Evolutionary conservation across 2,113 vertebrate genomes (phyloP).

Genomic region (Cavia aperea): DNA sequence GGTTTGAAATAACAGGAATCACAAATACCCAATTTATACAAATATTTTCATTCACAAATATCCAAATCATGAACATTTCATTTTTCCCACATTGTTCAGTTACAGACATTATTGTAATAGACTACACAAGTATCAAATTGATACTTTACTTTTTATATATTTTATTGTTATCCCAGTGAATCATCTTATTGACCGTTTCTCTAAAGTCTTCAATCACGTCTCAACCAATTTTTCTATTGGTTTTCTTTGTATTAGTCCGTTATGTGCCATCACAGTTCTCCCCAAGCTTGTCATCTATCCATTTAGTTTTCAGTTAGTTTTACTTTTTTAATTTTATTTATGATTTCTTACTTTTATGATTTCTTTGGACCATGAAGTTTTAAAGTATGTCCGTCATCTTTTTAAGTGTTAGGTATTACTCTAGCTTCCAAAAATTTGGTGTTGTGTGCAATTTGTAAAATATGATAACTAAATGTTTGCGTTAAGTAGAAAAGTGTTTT

Average conservation of each 20-base stretch:
- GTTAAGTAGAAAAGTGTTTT: background rate
- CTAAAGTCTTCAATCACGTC: background rate
- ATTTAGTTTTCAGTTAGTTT: constrained; percentile 4
- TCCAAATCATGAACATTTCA: background rate
- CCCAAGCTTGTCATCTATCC: background rate
- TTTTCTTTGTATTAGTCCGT: background rate
- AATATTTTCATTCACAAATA: background rate
- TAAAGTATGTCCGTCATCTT: constrained; percentile 23
- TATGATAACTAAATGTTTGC: constrained; percentile 21
- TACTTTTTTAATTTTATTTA: constrained; percentile 26
- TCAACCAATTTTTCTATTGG: background rate
- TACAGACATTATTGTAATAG: background rate
- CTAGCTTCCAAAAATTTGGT: constrained; percentile 38
- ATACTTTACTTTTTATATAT: constrained; percentile 16
- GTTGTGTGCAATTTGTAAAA: constrained; percentile 13
- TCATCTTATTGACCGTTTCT: background rate
- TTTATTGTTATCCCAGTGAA: background rate
- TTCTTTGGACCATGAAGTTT: background rate
- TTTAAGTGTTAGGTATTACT: background rate
- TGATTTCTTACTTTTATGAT: constrained; percentile 27
- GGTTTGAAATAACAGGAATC: background rate
- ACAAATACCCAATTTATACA: background rate
- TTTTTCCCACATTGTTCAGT: background rate
- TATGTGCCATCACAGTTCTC: background rate
- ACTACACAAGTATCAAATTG: background rate